Conservation (phyloP, 1,140 invertebrate species). For the Tyrophagus putrescentiae region DNA sequence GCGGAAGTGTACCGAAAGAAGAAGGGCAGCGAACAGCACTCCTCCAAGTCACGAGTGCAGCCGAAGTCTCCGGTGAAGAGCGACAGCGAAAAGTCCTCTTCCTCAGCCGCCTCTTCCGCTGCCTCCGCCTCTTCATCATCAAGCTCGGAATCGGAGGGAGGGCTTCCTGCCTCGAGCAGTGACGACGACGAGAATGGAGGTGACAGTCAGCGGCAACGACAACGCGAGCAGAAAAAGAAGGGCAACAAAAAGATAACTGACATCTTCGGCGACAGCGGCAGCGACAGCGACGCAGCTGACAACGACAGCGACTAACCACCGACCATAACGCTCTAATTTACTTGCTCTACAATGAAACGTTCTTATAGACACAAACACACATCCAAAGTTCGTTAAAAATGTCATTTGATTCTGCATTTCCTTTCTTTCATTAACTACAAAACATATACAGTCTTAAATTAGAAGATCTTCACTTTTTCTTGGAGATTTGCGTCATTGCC, state of each 20-base stretch:
- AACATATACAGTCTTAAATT: not conserved
- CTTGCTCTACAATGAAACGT: not conserved
- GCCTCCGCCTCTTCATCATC: slow-evolving; percentile 24
- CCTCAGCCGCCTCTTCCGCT: slow-evolving; percentile 20
- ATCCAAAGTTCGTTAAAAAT: not conserved
- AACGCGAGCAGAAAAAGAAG: slow-evolving; percentile 28
- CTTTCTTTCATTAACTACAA: not conserved
- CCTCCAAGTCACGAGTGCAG: slow-evolving; percentile 1
- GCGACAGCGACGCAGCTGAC: slow-evolving; percentile 28
- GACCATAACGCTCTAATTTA: not conserved
- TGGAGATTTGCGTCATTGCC: slow-evolving; percentile 21
- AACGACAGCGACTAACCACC: slow-evolving; percentile 6
- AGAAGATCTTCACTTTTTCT: slow-evolving; percentile 11
- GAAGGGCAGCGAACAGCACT: slow-evolving; percentile 25
- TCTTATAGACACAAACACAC: not conserved
- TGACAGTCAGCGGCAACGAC: no score
- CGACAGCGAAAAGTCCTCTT: slow-evolving; percentile 25
- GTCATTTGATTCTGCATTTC: not conserved
- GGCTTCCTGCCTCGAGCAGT: slow-evolving; percentile 23
- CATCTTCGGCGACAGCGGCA: slow-evolving; percentile 36
- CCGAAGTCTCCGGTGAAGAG: no score
- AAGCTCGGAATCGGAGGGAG: not conserved
- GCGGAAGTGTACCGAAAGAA: not conserved
- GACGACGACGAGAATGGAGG: slow-evolving; percentile 25
- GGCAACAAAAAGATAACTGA: not conserved